Base-by-base conservation (phyloP, 2,113 vertebrate genomes). In the Manacus vitellinus region DNA sequence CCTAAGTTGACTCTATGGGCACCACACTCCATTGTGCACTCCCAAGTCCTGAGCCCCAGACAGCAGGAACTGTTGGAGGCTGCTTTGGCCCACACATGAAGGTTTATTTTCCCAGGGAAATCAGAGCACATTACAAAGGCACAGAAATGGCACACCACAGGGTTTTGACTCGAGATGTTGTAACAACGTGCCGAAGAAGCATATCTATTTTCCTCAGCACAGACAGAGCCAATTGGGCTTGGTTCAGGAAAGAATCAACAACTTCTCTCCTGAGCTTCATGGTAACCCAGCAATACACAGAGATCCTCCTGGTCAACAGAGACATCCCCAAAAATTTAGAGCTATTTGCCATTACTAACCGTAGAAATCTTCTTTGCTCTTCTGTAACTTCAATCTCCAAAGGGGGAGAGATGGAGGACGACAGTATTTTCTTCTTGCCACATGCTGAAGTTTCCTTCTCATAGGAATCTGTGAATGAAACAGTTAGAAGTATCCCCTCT, bases 331-430 rank as follows among this genome's bases (percentile, higher is more conserved):
- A 81, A 85, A 76, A 24, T 6, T 86, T 51, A 92, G 47, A 65
- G 27, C 25, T 55, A 46, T 10, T 83, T 52, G 39, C 47, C 59
- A 70, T 43, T 75, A 96, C 97, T 98, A 83, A 99, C 99, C 98
- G 67, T 35, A 99, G 97, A 54, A 99, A 97, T 96, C 99, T 98
- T 47, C 98, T 97, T 83, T 99, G 99, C 61, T 99, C 99, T 91
- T 99, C 98, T 6, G 99, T 98, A 66, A 99, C 95, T 55, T 97
- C 96, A 94, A 99, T 97, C 92, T 99, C 98, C 62, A 99, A 93
- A 23, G 99, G 99, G 15, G 99, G 99, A 44, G 95, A 97, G 82
- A 99, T 95, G 47, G 77, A 98, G 39, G 99, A 99, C 25, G 99
- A 98, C 81, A 98, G 97, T 74, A 99, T 94, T 79, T 97, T 98